These are phyloP conservation scores for Drosophila meridiana DNA, from an alignment of 2,888 invertebrate species.

Conservation along the genomic window DNA sequence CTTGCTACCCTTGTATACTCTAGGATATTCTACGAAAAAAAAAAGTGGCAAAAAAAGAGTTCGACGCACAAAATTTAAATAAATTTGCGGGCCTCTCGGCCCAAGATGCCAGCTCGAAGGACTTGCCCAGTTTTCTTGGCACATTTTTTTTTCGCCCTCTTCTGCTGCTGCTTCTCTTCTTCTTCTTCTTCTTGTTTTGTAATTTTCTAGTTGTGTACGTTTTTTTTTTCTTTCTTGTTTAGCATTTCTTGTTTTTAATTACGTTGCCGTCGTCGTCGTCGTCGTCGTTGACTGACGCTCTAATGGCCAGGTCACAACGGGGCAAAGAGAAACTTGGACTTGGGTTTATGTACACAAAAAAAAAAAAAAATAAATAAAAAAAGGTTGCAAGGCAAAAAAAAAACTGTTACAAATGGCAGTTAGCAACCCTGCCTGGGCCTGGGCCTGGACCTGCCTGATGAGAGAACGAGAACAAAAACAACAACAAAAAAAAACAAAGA, in stretches of 20 bases:
- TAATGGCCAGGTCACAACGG: slow-evolving; percentile 54
- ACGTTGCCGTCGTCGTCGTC: slow-evolving; percentile 62
- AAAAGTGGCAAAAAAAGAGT: slow-evolving; percentile 51
- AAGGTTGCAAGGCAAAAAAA: slow-evolving; percentile 53
- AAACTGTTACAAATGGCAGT: slow-evolving; percentile 61
- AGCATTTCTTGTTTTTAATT: slow-evolving; percentile 76
- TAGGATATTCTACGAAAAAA: slow-evolving; percentile 6
- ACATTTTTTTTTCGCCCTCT: slow-evolving; percentile 47
- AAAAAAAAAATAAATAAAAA: slow-evolving; percentile 29
- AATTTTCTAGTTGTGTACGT: slow-evolving; percentile 20
- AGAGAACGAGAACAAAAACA: slow-evolving; percentile 2
- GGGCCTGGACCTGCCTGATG: not conserved
- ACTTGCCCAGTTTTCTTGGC: slow-evolving; percentile 67
- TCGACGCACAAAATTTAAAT: slow-evolving; percentile 67
- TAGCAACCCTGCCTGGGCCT: slow-evolving; percentile 39
- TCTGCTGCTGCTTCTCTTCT: not conserved
- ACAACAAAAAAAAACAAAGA: slow-evolving; percentile 8
- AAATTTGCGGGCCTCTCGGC: slow-evolving; percentile 50
- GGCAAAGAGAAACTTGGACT: slow-evolving; percentile 49
- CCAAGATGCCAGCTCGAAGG: slow-evolving; percentile 15
- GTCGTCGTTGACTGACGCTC: slow-evolving; percentile 50
- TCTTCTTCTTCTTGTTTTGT: not conserved
- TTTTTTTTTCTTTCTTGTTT: slow-evolving; percentile 14
- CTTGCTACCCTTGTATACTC: not conserved
- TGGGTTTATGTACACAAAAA: slow-evolving; percentile 60